Percentiles rank a stretch among this genome's conserved stretches.
Evolutionary conservation across 2,888 invertebrate genomes (phyloP).

Genomic region (Hermodice carunculata): DNA sequence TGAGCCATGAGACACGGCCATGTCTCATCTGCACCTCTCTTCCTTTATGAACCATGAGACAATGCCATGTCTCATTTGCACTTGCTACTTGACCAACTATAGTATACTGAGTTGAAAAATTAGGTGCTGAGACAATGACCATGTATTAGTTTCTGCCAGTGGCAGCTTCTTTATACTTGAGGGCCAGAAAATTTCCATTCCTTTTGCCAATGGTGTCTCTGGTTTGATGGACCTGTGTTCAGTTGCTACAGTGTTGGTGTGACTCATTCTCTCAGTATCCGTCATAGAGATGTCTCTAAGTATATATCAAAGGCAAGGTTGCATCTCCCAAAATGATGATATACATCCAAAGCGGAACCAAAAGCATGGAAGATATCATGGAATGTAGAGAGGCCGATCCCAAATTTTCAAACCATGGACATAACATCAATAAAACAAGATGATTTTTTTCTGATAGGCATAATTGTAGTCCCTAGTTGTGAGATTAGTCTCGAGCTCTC

Average conservation of each 20-base stretch:
- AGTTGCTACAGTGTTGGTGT: conserved; percentile 5
- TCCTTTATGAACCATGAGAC: conserved; percentile 6
- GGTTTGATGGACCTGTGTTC: conserved; percentile 18
- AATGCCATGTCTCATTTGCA: conserved; percentile 10
- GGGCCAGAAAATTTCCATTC: conserved; percentile 14
- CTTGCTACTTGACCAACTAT: conserved; percentile 10
- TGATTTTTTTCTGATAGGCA: neutral
- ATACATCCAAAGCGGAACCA: neutral
- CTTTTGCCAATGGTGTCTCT: conserved; percentile 5
- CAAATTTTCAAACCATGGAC: conserved; percentile 4
- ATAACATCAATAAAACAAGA: conserved; percentile 7
- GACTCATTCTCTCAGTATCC: neutral
- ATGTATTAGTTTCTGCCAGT: conserved; percentile 17
- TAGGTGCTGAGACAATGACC: neutral
- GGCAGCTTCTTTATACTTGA: conserved; percentile 14
- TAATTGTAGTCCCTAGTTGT: conserved; percentile 1
- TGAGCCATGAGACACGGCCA: too few species aligned
- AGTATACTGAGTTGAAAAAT: conserved; percentile 1
- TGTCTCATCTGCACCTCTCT: too few species aligned
- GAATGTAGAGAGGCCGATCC: neutral
- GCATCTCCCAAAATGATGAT: conserved; percentile 18
- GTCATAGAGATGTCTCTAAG: conserved; percentile 14
- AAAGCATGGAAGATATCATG: neutral
- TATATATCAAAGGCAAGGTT: conserved; percentile 25
- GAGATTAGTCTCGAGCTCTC: conserved; percentile 10